Percentiles rank a stretch among this genome's conserved stretches.
phyloP scores from a whole-genome alignment of 2,113 vertebrate species.

The Halcyon senegalensis region DNA sequence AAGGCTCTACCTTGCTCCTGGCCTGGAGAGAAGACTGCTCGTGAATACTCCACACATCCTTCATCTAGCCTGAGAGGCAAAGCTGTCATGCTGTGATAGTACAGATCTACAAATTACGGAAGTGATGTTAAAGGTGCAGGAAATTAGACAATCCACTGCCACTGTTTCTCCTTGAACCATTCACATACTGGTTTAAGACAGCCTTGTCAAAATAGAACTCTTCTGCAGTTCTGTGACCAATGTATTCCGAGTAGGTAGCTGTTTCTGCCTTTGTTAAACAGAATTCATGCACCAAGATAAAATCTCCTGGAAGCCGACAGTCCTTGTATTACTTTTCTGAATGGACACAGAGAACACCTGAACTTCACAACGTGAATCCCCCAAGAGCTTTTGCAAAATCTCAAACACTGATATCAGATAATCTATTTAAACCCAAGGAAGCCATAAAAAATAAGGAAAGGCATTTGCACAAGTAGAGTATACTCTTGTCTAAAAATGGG shows the following conservation, averaged over 20 bases:
- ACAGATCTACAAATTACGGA: neutral
- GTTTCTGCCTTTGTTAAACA: neutral
- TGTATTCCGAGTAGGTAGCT: neutral
- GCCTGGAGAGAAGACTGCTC: neutral
- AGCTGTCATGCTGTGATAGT: neutral
- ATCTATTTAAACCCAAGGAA: neutral
- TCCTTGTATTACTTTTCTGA: neutral
- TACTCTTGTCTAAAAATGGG: neutral
- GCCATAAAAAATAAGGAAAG: neutral
- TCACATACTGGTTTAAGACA: neutral
- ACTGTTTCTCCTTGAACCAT: neutral
- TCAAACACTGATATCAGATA: neutral
- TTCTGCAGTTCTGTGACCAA: neutral
- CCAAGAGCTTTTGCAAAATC: neutral
- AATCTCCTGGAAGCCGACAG: neutral
- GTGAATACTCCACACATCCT: neutral
- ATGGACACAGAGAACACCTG: neutral
- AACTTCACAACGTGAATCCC: neutral
- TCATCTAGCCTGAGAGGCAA: neutral
- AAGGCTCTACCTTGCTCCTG: rapidly evolving
- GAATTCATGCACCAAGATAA: neutral
- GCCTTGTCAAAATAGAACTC: neutral
- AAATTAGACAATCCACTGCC: neutral
- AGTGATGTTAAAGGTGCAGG: neutral
- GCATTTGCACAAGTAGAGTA: neutral